Conservation (phyloP, 23 tunicate genomes). For the Botrylloides violaceus region DNA sequence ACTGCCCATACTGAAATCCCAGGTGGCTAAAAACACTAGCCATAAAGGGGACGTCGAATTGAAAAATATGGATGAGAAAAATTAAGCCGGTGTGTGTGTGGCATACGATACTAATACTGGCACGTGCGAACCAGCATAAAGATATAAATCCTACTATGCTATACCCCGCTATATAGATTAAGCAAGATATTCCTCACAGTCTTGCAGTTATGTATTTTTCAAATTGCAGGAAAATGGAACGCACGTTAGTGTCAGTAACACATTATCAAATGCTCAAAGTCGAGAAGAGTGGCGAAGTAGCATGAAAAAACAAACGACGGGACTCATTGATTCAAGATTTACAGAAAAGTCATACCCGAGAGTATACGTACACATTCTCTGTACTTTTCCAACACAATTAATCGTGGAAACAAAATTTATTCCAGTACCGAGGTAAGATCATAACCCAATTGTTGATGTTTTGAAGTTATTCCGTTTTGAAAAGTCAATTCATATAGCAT, state of each 20-base stretch:
- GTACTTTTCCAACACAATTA: slow-evolving; percentile 53
- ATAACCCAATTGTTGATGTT: not conserved
- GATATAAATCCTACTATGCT: no score
- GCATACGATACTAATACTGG: no score
- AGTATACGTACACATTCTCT: slow-evolving; percentile 51
- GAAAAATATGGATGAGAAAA: no score
- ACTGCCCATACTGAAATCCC: no score
- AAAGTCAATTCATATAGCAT: no score
- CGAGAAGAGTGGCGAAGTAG: slow-evolving; percentile 27
- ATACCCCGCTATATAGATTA: no score
- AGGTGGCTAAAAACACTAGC: no score
- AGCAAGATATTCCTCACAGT: not conserved
- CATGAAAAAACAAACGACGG: slow-evolving; percentile 27
- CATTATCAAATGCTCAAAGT: slow-evolving; percentile 36
- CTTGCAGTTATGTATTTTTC: not conserved
- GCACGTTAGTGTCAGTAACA: slow-evolving; percentile 78
- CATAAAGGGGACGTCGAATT: no score
- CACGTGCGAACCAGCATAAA: no score
- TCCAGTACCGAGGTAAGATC: slow-evolving; percentile 67
- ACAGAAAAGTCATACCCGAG: slow-evolving; percentile 7
- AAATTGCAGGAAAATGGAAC: slow-evolving; percentile 64
- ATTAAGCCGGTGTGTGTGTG: no score
- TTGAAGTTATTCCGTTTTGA: no score
- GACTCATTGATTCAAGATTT: slow-evolving; percentile 35
- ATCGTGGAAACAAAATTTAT: slow-evolving; percentile 49